Evolutionary conservation across 2,797 vertebrate species (phyloP).

Genomic region (Gymnothorax javanicus): DNA sequence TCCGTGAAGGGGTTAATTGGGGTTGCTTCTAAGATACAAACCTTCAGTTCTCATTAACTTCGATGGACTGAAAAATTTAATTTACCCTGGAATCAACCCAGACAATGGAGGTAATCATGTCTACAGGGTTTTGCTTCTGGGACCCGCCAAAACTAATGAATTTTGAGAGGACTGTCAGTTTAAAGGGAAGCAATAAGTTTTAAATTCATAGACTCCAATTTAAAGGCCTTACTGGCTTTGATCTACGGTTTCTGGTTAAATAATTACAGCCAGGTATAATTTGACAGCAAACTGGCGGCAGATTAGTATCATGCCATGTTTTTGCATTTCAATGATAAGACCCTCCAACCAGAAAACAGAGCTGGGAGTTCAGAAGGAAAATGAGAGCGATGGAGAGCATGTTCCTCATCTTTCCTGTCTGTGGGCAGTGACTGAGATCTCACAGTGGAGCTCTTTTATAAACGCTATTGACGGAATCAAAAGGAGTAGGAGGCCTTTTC

Average conservation of each 20-base stretch:
- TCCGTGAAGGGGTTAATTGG: neutral
- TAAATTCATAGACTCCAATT: neutral
- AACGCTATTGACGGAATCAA: conserved; percentile 16
- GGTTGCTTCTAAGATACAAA: neutral
- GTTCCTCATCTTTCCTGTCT: neutral
- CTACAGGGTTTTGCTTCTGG: neutral
- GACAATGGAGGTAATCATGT: neutral
- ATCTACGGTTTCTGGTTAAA: conserved; percentile 15
- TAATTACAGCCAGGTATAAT: neutral
- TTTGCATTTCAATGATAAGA: neutral
- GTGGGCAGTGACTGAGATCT: conserved; percentile 7
- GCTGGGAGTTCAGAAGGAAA: neutral
- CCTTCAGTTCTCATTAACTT: neutral
- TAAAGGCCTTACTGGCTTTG: neutral
- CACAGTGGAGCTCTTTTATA: neutral
- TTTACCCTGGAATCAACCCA: neutral
- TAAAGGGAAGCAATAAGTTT: neutral
- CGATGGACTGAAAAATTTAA: neutral
- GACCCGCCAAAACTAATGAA: neutral
- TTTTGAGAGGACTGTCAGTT: neutral
- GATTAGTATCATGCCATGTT: neutral
- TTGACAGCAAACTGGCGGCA: neutral
- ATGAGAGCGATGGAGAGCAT: neutral
- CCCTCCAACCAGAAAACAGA: neutral
- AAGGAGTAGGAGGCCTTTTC: neutral